A percentile compares a stretch with the other conserved stretches of the same genome.
Conservation (phyloP, 64 coral and sea anemone genomes). For the Exaiptasia diaphana region DNA sequence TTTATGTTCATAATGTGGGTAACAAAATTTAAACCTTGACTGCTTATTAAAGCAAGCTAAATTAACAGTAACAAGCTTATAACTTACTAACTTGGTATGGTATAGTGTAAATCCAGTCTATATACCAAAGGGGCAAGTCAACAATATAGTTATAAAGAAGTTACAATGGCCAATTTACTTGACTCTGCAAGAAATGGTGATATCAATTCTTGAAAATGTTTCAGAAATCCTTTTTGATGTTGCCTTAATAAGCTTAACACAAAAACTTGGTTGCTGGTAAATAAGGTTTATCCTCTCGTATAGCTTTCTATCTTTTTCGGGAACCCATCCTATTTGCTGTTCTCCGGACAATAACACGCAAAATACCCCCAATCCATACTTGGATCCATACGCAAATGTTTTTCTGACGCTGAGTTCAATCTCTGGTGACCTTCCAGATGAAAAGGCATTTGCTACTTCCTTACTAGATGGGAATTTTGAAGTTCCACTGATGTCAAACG, state of each 20-base stretch:
- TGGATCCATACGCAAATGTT: not conserved
- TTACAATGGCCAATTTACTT: too few species aligned
- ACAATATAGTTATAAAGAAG: too few species aligned
- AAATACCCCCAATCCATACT: slow-evolving; percentile 1
- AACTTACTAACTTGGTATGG: too few species aligned
- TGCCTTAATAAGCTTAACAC: not conserved
- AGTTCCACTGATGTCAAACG: slow-evolving; percentile 8
- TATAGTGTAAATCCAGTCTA: too few species aligned
- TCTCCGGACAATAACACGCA: not conserved
- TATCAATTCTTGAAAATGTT: not conserved
- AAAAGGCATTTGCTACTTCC: not conserved
- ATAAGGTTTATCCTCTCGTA: not conserved
- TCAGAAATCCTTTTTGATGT: not conserved
- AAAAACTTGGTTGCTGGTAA: not conserved
- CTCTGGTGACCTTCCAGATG: not conserved
- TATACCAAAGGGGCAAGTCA: too few species aligned
- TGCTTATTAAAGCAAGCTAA: too few species aligned
- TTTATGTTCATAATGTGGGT: too few species aligned
- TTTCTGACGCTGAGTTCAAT: not conserved
- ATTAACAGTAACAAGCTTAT: too few species aligned
- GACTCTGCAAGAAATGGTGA: slow-evolving; percentile 2
- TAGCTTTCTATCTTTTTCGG: not conserved
- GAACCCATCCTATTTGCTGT: slow-evolving; percentile 10
- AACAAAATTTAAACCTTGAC: too few species aligned
- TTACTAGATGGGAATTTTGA: not conserved